Conservation (phyloP, 2,113 vertebrate genomes). For the Glaucidium brasilianum region DNA sequence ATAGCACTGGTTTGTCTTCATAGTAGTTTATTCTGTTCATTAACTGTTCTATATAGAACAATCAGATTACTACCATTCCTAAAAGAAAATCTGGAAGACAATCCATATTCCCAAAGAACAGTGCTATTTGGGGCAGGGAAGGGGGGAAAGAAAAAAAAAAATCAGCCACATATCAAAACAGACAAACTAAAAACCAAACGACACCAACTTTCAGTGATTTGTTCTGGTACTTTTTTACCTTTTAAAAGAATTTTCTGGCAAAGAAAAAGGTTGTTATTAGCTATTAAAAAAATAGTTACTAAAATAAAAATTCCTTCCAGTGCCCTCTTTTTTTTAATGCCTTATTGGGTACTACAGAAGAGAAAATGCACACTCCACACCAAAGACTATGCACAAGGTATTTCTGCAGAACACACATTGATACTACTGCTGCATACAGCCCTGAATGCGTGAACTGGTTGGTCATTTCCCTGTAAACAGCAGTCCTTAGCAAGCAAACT, state of each 20-base stretch:
- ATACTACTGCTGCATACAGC: neutral
- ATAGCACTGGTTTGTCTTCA: neutral
- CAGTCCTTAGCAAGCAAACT: neutral
- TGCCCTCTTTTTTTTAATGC: neutral
- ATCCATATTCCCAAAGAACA: neutral
- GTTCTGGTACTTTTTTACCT: neutral
- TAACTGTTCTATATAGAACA: neutral
- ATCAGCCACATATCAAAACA: neutral
- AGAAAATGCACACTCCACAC: neutral
- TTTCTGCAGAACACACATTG: neutral
- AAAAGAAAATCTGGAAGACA: neutral
- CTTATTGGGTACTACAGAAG: neutral
- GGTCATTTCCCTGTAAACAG: neutral
- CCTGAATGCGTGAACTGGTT: neutral
- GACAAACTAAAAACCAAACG: neutral
- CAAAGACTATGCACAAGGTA: neutral
- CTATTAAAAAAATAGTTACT: neutral
- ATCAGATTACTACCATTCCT: neutral
- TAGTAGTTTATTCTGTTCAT: neutral
- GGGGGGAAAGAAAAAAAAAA: accelerated
- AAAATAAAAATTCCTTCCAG: neutral
- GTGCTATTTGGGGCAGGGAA: neutral
- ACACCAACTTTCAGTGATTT: neutral
- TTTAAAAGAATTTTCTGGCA: neutral
- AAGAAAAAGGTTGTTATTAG: neutral